Evolutionary conservation across 2,797 vertebrate genomes (phyloP), one percentile per base, ranked within the genome.

Genomic region (Falco novaeseelandiae): DNA sequence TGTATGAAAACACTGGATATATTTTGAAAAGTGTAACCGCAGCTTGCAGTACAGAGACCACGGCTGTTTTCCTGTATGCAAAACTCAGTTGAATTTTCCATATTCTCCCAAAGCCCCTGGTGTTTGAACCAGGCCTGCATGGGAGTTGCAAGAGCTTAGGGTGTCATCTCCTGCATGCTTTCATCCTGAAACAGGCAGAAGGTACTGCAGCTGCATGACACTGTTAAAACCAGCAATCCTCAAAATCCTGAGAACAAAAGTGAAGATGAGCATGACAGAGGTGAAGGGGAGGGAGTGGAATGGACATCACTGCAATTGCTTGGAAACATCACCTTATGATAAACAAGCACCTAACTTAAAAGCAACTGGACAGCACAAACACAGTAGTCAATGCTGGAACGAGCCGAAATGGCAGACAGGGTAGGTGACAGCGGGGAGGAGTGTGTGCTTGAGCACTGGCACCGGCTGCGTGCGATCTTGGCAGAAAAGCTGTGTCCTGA

Each of bases 81-180:
- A 90, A 85, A 81, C 7, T 78, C 49, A 18, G 12, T 2, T 46
- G 38, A 32, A 52, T 77, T 22, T 94, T 87, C 29, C 30, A 14
- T 4, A n/a, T 71, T 77, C 10, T 40, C 38, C 30, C 34, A 55
- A 67, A 89, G 4, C 4, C 2, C 23, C 9, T 13, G 42, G 30
- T 3, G 1, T 48, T 16, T 72, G 29, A 42, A 72, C 11, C 17
- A 44, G 44, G 17, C 19, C 15, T 0, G 0, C 14, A 14, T 9
- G 59, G 63, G 27, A 69, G 23, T 18, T 71, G 55, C 0, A 4
- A 54, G 25, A 76, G 20, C 10, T 18, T 54, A 12, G 18, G 32
- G 6, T 81, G 40, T 27, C 13, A 30, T 69, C 42, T 80, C 30
- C 38, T 84, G 14, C 4, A 5, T 23, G 21, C 54, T 70, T 70